A percentile compares a stretch with the other conserved stretches of the same genome.
Conservation (phyloP, 2,113 vertebrate genomes). For the Ochotona princeps region DNA sequence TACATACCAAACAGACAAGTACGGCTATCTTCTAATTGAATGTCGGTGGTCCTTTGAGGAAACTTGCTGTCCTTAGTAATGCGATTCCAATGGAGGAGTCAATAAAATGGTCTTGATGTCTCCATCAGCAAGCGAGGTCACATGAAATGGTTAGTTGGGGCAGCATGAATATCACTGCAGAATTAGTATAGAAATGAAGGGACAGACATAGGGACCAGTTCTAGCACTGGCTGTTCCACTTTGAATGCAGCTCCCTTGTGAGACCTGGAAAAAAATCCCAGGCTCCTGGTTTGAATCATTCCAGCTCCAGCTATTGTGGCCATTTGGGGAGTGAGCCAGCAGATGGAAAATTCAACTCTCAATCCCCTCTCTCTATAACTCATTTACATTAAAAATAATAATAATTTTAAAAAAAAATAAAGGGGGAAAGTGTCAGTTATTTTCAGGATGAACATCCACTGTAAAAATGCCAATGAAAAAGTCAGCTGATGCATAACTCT, state of each 20-base stretch:
- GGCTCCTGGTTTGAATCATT: too few relatives aligned
- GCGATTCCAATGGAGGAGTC: background rate
- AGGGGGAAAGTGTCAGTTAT: background rate
- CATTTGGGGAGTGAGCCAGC: too few relatives aligned
- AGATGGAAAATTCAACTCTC: too few relatives aligned
- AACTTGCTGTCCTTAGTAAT: background rate
- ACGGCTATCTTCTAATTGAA: too few relatives aligned
- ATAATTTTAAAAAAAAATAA: background rate
- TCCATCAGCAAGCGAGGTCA: background rate
- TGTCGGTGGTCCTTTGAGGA: background rate
- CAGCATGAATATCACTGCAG: background rate
- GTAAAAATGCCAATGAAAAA: background rate
- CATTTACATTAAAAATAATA: too few relatives aligned
- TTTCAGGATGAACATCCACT: conserved; percentile 30
- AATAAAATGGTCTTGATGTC: background rate
- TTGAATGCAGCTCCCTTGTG: too few relatives aligned
- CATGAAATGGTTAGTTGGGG: background rate
- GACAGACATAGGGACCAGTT: too few relatives aligned
- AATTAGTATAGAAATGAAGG: background rate
- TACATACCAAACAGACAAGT: background rate
- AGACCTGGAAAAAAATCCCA: too few relatives aligned
- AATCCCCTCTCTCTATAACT: too few relatives aligned
- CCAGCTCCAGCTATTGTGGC: too few relatives aligned
- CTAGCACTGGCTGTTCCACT: too few relatives aligned
- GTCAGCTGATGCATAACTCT: background rate